These are phyloP conservation scores for Melolontha melolontha DNA, from an alignment of 2,888 invertebrate genomes.

Conservation along the genomic window DNA sequence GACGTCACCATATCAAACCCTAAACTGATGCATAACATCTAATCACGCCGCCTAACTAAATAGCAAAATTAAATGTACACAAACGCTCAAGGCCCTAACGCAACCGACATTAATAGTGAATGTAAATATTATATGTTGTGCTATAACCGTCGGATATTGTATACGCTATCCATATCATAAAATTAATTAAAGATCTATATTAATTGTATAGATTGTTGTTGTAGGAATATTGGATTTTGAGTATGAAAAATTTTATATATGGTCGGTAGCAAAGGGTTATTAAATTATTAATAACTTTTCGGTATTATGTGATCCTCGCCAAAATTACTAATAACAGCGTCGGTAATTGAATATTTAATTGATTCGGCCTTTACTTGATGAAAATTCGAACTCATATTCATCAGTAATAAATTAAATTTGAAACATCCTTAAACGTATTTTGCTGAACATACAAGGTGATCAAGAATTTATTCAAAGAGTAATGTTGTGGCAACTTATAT, in stretches of 20 bases:
- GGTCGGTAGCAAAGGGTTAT: too few species aligned
- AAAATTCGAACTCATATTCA: too few species aligned
- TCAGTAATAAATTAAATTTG: too few species aligned
- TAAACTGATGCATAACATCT: conserved; percentile 41
- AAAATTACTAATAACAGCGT: too few species aligned
- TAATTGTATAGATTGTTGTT: background rate
- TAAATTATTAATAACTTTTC: too few species aligned
- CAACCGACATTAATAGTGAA: conserved; percentile 27
- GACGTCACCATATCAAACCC: conserved; percentile 33
- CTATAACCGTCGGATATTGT: background rate
- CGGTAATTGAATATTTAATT: too few species aligned
- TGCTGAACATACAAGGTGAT: too few species aligned
- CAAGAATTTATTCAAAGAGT: too few species aligned
- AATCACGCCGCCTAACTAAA: conserved; percentile 44
- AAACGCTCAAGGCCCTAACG: conserved; percentile 15
- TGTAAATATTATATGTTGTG: conserved; percentile 18
- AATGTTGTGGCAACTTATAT: too few species aligned
- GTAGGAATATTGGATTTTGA: background rate
- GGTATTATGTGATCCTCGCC: too few species aligned
- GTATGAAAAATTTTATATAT: background rate
- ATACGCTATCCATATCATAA: conserved; percentile 1
- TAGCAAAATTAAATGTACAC: conserved; percentile 44
- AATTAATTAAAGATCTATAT: conserved; percentile 22
- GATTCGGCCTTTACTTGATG: too few species aligned
- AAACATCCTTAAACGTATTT: too few species aligned